Base-by-base conservation (phyloP, 2,113 vertebrate genomes). In the Pleuronectes platessa region DNA sequence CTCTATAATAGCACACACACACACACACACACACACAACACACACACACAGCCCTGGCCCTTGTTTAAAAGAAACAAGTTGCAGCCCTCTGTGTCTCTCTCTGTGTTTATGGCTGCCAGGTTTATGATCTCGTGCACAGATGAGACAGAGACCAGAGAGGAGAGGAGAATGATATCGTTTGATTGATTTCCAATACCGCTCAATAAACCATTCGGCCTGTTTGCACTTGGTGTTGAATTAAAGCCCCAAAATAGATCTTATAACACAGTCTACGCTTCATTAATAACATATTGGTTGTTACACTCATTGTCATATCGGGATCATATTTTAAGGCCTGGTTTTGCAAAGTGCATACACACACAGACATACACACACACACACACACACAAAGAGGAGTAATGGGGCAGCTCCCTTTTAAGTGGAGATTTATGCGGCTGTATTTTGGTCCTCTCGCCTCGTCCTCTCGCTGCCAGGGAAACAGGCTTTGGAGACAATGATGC, bases 401-500 rank as follows among this genome's bases (percentile, higher is more conserved):
- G 49, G 65, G 59, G n/a, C 79, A 74, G 63, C 9, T 72, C 51
- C 51, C 81, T 87, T 90, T 86, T 37, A 87, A 82, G 78, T 80
- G 82, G 35, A 82, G 83, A 89, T 84, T 86, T 80, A 87, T 78
- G 83, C 53, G 78, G 26, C 54, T 75, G 35, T 84, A 26, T 85
- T 79, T 78, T 31, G 49, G 51, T 77, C 70, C n/a, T 67, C 61
- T 37, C 54, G 45, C 35, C 63, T 17, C 7, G 74, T 68, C 31
- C 37, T 65, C 67, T 72, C 1, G 75, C 78, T 87, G 69, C 84
- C 86, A 87, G 15, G 47, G 80, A 79, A 90, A 88, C 87, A 12
- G 61, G 68, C 47, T 82, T 85, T 82, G 73, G 61, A 85, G 85
- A 88, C 78, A 85, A 68, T 83, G 71, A 83, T 81, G 83, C 58